These are phyloP conservation scores for Muscicapa comitata DNA, from an alignment of 2,797 vertebrate genomes.

Conservation along the genomic window DNA sequence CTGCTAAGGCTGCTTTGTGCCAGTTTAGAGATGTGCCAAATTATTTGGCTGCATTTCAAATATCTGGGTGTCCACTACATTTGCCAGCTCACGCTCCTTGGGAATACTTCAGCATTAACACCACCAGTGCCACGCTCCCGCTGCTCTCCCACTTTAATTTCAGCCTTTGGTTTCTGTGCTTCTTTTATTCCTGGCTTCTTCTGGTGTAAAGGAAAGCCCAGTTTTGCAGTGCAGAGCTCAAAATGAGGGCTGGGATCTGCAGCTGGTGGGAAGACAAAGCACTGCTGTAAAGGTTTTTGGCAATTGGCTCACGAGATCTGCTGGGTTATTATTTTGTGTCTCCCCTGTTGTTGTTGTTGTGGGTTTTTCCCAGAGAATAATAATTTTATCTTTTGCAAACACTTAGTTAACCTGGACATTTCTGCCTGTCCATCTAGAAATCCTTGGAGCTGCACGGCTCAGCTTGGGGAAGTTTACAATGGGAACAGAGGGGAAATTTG, in stretches of 20 bases:
- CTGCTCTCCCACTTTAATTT: slow-evolving; percentile 18
- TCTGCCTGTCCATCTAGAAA: slow-evolving; percentile 29
- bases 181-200: neutral
- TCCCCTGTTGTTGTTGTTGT: neutral
- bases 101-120: slow-evolving; percentile 74
- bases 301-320: slow-evolving; percentile 35
- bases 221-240: slow-evolving; percentile 23
- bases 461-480: neutral
- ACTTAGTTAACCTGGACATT: slow-evolving; percentile 43
- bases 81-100: slow-evolving; percentile 71
- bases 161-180: neutral
- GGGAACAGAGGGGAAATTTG: neutral
- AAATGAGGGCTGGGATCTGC: slow-evolving; percentile 20
- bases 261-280: slow-evolving; percentile 41
- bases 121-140: slow-evolving; percentile 21
- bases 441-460: slow-evolving; percentile 3
- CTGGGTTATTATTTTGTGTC: slow-evolving; percentile 13
- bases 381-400: slow-evolving; percentile 69
- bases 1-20: slow-evolving; percentile 68
- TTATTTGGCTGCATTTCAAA: slow-evolving; percentile 77
- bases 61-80: slow-evolving; percentile 75
- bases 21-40: slow-evolving; percentile 77
- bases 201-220: slow-evolving; percentile 39
- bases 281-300: slow-evolving; percentile 33
- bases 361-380: neutral